phyloP scores from a whole-genome alignment of 2,113 vertebrate genomes.

The Candoia aspera region DNA sequence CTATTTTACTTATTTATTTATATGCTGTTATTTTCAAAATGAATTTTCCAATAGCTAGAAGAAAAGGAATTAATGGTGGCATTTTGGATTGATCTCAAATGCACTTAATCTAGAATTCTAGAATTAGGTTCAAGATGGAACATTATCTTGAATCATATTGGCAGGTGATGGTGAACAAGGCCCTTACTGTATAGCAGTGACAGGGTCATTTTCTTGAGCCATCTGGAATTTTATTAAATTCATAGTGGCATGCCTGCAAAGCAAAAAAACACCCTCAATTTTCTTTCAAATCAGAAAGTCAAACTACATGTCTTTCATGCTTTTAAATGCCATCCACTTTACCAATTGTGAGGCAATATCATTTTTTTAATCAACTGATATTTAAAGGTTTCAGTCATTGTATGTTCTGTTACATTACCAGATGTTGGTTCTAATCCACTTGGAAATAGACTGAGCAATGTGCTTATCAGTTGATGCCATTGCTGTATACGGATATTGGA shows the following conservation, averaged over 20 bases:
- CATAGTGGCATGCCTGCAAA: neutral
- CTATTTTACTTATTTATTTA: neutral
- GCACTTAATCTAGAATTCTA: neutral
- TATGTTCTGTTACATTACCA: neutral
- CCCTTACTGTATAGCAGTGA: neutral
- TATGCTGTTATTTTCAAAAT: neutral
- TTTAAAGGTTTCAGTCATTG: neutral
- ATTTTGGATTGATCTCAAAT: neutral
- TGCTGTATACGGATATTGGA: neutral
- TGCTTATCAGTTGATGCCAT: neutral
- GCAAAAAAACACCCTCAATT: neutral
- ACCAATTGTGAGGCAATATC: neutral
- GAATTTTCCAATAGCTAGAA: neutral
- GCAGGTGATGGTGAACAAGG: neutral
- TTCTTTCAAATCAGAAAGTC: neutral
- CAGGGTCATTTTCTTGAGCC: neutral
- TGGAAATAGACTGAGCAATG: neutral
- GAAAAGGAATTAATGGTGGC: neutral
- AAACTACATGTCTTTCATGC: neutral
- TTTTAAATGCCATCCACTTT: neutral
- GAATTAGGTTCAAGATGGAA: neutral
- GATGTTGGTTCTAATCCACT: neutral
- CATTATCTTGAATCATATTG: neutral
- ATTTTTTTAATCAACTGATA: neutral
- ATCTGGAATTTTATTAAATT: constrained; percentile 3